Percentiles rank a stretch among this genome's conserved stretches.
phyloP scores from a whole-genome alignment of 2,888 invertebrate genomes.

The Spialia ferax region DNA sequence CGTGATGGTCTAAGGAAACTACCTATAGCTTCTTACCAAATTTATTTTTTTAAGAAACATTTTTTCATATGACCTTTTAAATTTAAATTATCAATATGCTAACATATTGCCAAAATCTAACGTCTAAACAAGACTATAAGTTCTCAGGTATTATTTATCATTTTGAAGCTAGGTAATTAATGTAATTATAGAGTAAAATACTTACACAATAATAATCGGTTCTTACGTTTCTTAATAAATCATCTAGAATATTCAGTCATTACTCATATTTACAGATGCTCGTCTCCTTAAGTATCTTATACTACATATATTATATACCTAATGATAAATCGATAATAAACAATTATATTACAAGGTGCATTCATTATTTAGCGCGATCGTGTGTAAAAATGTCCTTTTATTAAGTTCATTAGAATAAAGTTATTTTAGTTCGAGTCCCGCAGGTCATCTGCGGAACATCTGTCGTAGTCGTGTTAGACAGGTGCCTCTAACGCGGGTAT shows the following conservation, averaged over 20 bases:
- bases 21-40: too few relatives aligned
- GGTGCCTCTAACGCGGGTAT: constrained; percentile 69
- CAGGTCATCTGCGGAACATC: constrained; percentile 60
- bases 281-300: not conserved
- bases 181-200: too few relatives aligned
- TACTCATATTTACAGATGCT: not conserved
- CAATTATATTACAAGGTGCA: constrained; percentile 26
- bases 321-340: constrained; percentile 4
- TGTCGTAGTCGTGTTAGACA: constrained; percentile 68
- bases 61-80: too few relatives aligned
- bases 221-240: not conserved
- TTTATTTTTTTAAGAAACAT: too few relatives aligned
- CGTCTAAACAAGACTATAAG: too few relatives aligned
- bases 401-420: constrained; percentile 39
- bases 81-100: too few relatives aligned
- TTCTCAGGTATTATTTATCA: too few relatives aligned
- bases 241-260: not conserved
- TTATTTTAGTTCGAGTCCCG: constrained; percentile 37
- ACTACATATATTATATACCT: not conserved
- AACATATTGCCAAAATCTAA: too few relatives aligned
- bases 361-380: constrained; percentile 11
- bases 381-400: constrained; percentile 36
- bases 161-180: too few relatives aligned
- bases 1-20: too few relatives aligned
- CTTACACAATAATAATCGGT: too few relatives aligned